Percentiles rank a stretch among this genome's conserved stretches.
phyloP scores from a whole-genome alignment of 2,113 vertebrate species.

The Xiphorhynchus elegans region DNA sequence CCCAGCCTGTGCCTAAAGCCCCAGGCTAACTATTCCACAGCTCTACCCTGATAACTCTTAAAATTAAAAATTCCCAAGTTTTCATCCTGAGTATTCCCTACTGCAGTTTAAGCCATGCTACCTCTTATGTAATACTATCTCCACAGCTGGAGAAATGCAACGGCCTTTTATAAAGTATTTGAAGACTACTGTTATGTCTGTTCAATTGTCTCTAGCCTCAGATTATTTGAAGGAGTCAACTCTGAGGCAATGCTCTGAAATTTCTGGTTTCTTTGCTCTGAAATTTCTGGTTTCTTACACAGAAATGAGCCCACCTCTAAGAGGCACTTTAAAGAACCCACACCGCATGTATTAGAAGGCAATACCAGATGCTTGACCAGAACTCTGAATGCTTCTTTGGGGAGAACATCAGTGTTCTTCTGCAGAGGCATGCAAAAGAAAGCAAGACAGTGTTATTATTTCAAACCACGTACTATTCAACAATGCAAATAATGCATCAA shows the following conservation, averaged over 20 bases:
- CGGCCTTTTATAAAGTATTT: not conserved
- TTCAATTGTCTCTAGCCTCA: not conserved
- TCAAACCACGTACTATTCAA: not conserved
- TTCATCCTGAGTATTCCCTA: not conserved
- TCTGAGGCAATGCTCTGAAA: accelerated
- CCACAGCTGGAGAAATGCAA: not conserved
- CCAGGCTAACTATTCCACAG: not conserved
- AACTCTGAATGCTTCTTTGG: not conserved
- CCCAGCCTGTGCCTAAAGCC: not conserved
- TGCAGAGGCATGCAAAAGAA: not conserved
- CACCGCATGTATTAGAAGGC: not conserved
- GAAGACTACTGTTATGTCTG: not conserved
- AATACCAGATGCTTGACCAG: not conserved
- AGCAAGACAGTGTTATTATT: not conserved
- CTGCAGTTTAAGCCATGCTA: not conserved
- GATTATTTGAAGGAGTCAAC: not conserved
- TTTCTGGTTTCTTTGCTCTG: not conserved
- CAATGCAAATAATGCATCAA: not conserved
- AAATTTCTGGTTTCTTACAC: not conserved
- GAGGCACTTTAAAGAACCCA: not conserved
- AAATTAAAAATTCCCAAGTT: not conserved
- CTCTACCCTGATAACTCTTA: not conserved
- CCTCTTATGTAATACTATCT: not conserved
- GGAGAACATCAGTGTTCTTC: not conserved
- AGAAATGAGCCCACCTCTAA: not conserved